These are phyloP conservation scores for Macquaria australasica DNA, from an alignment of 2,113 vertebrate species.

Conservation along the genomic window DNA sequence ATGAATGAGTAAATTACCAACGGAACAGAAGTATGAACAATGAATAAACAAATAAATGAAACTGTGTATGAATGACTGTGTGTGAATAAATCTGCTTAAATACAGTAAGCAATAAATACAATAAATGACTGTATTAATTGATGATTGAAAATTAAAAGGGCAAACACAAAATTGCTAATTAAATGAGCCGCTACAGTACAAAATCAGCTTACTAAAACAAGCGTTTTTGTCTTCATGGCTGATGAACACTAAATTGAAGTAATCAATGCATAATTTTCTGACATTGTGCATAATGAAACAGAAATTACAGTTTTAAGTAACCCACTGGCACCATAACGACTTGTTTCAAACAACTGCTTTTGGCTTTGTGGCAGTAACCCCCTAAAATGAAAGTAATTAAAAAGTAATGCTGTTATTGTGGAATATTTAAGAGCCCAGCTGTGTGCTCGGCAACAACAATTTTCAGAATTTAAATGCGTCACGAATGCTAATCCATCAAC, in stretches of 20 bases:
- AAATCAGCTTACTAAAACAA: slow-evolving; percentile 41
- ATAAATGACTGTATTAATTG: slow-evolving; percentile 32
- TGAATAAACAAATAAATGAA: background rate
- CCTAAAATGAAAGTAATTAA: slow-evolving; percentile 54
- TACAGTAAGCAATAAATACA: slow-evolving; percentile 10
- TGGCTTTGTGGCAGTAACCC: slow-evolving; percentile 32
- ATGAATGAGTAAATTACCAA: background rate
- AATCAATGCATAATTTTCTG: slow-evolving; percentile 52
- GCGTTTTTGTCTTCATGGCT: slow-evolving; percentile 20
- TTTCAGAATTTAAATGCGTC: slow-evolving; percentile 16
- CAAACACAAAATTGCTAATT: slow-evolving; percentile 15
- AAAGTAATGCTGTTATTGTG: slow-evolving; percentile 55
- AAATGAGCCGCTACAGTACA: slow-evolving; percentile 34
- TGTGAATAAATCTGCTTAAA: slow-evolving; percentile 29
- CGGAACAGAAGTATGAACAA: background rate
- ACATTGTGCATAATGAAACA: slow-evolving; percentile 41
- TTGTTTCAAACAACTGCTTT: slow-evolving; percentile 20
- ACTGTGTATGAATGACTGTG: background rate
- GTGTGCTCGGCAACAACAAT: slow-evolving; percentile 32
- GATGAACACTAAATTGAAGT: slow-evolving; percentile 36
- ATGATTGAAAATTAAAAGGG: slow-evolving; percentile 42
- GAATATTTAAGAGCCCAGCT: slow-evolving; percentile 56
- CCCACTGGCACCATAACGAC: slow-evolving; percentile 18
- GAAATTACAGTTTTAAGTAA: slow-evolving; percentile 42
- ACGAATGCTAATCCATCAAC: slow-evolving; percentile 38